Base-by-base conservation (phyloP, 2,797 vertebrate genomes). In the Leptoclinus maculatus region DNA sequence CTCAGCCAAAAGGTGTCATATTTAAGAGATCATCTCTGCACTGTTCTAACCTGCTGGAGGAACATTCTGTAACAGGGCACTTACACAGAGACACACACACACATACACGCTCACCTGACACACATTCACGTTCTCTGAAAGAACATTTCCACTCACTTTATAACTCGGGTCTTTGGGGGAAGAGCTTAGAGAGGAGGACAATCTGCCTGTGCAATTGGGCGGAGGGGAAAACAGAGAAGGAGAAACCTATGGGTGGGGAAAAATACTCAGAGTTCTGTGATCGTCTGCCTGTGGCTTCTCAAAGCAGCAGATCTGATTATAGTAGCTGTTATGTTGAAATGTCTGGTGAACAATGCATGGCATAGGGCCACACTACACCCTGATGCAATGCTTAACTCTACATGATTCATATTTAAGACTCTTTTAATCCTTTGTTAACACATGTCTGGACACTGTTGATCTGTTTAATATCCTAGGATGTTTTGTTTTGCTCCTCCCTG, bases 11-110 rank as follows among this genome's bases (percentile, higher is more conserved):
- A 51, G 45, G 66, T 76, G 69, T 82, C 71, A 79, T 49, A 60
- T 69, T 63, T 74, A 66, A 78, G 60, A 68, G 62, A 47, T 78
- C 34, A n/a, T 79, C 60, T 16, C 49, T 79, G 65, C n/a, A 58
- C 80, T 87, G 89, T 88, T 88, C 73, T 47, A 86, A 91, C 87
- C 71, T 88, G 89, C 82, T 38, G 29, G 59, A 87, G 67, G 60
- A 66, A 53, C 71, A 63, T 87, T 89, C 85, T 41, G 57, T 80
- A 87, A 90, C 80, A 63, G 1, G 14, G 36, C 59, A 7, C 29
- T 19, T 21, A 67, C 38, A 63, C 59, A 74, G 34, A 57, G 1
- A 38, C 43, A 63, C 54, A 74, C 41, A 57, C 8, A 43, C 66
- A 77, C 57, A 54, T 4, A 56, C 63, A 65, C 53, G 3, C 64